Evolutionary conservation across 2,888 invertebrate genomes (phyloP).

Genomic region (Carcina quercana): DNA sequence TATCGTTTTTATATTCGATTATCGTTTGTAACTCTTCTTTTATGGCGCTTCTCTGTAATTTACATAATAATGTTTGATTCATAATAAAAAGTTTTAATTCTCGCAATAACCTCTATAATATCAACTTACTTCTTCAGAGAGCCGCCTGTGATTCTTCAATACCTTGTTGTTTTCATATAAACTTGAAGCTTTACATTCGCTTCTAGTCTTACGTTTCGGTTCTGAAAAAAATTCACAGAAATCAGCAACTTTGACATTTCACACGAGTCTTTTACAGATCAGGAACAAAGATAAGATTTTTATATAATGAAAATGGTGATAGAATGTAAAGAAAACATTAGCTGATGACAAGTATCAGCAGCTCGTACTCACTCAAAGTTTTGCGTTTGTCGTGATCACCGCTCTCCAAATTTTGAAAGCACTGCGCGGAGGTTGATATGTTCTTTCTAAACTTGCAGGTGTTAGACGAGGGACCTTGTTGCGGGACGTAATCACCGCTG

Average conservation of each 20-base stretch:
- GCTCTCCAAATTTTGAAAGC: slow-evolving; percentile 6
- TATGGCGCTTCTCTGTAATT: slow-evolving; percentile 5
- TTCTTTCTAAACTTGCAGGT: background rate
- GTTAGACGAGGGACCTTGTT: background rate
- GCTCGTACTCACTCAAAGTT: slow-evolving; percentile 7
- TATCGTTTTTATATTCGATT: slow-evolving; percentile 23
- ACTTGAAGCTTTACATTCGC: slow-evolving; percentile 3
- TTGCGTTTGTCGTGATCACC: slow-evolving; percentile 11
- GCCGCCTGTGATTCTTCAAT: no score
- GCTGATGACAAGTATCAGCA: no score
- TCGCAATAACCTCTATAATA: background rate
- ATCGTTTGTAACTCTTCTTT: slow-evolving; percentile 7
- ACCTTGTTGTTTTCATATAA: background rate
- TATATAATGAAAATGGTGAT: no score
- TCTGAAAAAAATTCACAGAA: slow-evolving; percentile 8
- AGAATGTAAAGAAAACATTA: no score
- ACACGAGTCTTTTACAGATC: no score
- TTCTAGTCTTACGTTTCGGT: slow-evolving; percentile 5
- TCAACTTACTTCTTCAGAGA: no score
- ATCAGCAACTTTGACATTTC: no score
- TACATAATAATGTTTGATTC: no score
- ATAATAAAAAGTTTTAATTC: no score
- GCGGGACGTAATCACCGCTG: slow-evolving; percentile 1
- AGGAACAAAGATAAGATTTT: no score
- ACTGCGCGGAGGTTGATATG: background rate